phyloP scores from a whole-genome alignment of 2,888 invertebrate species.

The Therioaphis trifolii region DNA sequence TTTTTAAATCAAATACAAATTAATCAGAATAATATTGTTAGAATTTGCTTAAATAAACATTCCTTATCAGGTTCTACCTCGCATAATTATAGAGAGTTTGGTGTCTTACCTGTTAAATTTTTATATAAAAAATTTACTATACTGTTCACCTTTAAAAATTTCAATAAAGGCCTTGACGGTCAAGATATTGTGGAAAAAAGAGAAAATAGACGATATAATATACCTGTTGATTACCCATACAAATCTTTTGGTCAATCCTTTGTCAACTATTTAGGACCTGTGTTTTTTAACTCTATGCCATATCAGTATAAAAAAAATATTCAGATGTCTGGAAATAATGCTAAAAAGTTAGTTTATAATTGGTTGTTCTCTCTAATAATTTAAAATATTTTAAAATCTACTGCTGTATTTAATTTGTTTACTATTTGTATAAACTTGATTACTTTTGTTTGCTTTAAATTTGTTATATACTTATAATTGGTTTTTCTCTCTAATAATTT shows the following conservation, averaged over 20 bases:
- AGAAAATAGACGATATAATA: no score
- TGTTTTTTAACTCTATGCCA: not conserved
- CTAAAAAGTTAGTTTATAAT: not conserved
- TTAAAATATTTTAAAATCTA: not conserved
- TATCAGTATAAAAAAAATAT: constrained; percentile 1
- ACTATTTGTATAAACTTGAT: not conserved
- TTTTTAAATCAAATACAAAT: not conserved
- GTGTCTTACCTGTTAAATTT: constrained; percentile 1
- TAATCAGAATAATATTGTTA: not conserved
- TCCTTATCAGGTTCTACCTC: no score
- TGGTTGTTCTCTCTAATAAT: not conserved
- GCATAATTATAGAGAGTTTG: not conserved
- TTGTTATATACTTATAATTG: not conserved
- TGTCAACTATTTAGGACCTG: constrained; percentile 3
- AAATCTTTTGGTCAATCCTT: not conserved
- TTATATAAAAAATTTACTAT: not conserved
- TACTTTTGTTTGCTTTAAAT: not conserved
- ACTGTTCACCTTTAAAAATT: not conserved
- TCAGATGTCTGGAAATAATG: not conserved
- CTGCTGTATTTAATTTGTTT: not conserved
- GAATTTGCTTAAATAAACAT: no score
- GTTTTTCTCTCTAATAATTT: no score
- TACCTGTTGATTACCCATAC: no score
- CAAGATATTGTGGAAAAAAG: no score
- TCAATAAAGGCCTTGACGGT: no score